Evolutionary conservation across 2,113 vertebrate genomes (phyloP).

Genomic region (Gnathonemus echidnorhynchus): DNA sequence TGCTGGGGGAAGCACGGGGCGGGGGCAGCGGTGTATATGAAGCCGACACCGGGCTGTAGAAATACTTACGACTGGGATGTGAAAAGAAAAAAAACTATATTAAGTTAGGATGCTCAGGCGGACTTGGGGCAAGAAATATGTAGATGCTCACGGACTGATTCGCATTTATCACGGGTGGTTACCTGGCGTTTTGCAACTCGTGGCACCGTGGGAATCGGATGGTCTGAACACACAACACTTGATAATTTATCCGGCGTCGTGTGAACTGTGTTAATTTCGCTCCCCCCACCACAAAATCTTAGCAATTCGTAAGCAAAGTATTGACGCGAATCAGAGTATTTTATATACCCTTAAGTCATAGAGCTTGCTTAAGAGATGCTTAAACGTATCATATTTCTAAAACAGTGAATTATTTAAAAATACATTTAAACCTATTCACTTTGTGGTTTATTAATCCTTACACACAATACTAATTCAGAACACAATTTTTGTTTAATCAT

Average conservation of each 20-base stretch:
- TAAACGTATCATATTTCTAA: background rate
- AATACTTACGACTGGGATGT: slow-evolving; percentile 28
- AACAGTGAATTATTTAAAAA: background rate
- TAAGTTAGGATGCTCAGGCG: slow-evolving; percentile 7
- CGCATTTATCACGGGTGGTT: background rate
- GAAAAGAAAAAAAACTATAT: slow-evolving; percentile 17
- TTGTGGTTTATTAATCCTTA: background rate
- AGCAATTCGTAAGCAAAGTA: background rate
- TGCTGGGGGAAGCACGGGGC: slow-evolving; percentile 13
- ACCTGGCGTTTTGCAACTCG: background rate
- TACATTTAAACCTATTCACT: background rate
- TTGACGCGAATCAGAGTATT: background rate
- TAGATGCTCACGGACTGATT: background rate
- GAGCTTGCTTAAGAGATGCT: background rate
- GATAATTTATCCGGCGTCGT: background rate
- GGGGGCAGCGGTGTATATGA: slow-evolving; percentile 24
- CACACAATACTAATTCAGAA: background rate
- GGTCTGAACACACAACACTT: slow-evolving; percentile 1
- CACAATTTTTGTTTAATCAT: background rate
- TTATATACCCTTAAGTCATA: background rate
- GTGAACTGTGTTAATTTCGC: background rate
- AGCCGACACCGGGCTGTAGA: slow-evolving; percentile 21
- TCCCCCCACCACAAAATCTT: background rate
- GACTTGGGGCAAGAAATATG: background rate
- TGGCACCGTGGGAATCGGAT: background rate